Percentiles rank a stretch among this genome's conserved stretches.
Conservation (phyloP, 2,113 vertebrate species). For the Carollia perspicillata region DNA sequence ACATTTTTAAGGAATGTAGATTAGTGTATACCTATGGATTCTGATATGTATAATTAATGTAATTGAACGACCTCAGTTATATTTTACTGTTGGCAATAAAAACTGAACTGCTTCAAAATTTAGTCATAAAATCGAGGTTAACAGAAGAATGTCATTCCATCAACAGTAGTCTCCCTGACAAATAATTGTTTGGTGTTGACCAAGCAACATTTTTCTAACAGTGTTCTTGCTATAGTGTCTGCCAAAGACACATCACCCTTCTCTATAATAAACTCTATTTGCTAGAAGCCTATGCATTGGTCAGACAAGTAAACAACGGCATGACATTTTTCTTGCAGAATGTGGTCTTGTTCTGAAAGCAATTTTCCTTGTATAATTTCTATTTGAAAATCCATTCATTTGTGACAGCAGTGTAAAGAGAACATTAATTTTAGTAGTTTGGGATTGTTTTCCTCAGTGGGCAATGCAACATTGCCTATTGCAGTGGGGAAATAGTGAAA, state of each 20-base stretch:
- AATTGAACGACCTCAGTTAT: not conserved
- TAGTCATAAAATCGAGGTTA: not conserved
- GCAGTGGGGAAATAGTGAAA: not conserved
- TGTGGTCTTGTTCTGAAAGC: constrained; percentile 61
- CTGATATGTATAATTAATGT: not conserved
- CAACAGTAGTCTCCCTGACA: constrained; percentile 4
- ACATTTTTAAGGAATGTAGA: not conserved
- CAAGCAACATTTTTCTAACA: constrained; percentile 34
- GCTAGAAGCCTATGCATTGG: constrained; percentile 38
- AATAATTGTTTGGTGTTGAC: constrained; percentile 39
- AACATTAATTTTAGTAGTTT: constrained; percentile 67
- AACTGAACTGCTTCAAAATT: constrained; percentile 8
- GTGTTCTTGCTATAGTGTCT: not conserved
- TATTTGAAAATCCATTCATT: constrained; percentile 70
- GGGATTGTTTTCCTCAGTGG: constrained; percentile 56
- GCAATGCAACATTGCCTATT: not conserved
- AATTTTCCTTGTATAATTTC: constrained; percentile 73
- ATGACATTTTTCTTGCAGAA: constrained; percentile 67
- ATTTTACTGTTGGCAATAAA: not conserved
- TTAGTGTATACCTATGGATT: not conserved
- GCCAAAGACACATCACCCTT: constrained; percentile 44
- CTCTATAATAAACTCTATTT: constrained; percentile 57
- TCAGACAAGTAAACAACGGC: constrained; percentile 61
- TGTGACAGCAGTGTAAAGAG: constrained; percentile 66
- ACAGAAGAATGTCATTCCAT: not conserved